Base-by-base conservation (phyloP, 2,797 vertebrate species). In the Melanotaenia pygmaea region DNA sequence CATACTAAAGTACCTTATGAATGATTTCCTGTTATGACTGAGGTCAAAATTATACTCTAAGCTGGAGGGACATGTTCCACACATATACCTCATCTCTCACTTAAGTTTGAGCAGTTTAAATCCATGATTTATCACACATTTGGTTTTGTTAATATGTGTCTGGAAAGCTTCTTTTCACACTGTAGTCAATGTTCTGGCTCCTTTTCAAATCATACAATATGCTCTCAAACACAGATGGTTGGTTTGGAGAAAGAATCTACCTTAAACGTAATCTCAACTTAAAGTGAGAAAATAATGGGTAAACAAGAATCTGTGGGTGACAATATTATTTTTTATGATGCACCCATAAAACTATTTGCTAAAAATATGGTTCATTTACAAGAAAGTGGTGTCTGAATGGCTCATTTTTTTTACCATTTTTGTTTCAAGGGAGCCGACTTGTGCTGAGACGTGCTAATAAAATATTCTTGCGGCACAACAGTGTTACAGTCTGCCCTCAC, bases 401-500 rank as follows among this genome's bases (percentile, higher is more conserved):
- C 53, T 80, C 32, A 56, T 79, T 74, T 82, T 74, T 74, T 70
- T 59, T 67, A 64, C 51, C 45, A 32, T 64, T 64, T 76, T 67
- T 71, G 76, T 75, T 82, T 72, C 59, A 57, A 62, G 53, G 59
- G 53, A 71, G 68, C 59, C 22, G 66, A 82, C 88, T 87, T 81
- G 85, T 50, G 74, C 70, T 30, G 67, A 84, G 86, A 85, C 75
- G 81, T 37, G 72, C 87, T 84, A 82, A 86, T 90, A 74, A 90
- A 88, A 85, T 80, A 82, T 85, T 81, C 76, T 83, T 84, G 82
- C 85, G 80, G 86, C 86, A 89, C 79, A 85, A 82, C 80, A 87
- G 80, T 67, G 80, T 76, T 76, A 67, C 53, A 53, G 59, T 77
- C 81, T 76, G 79, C 80, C 84, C 76, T 82, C 83, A 90, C 89